Evolutionary conservation across 2,888 invertebrate species (phyloP), one percentile per base, ranked within the genome.

Genomic region (Andrena praecox): DNA sequence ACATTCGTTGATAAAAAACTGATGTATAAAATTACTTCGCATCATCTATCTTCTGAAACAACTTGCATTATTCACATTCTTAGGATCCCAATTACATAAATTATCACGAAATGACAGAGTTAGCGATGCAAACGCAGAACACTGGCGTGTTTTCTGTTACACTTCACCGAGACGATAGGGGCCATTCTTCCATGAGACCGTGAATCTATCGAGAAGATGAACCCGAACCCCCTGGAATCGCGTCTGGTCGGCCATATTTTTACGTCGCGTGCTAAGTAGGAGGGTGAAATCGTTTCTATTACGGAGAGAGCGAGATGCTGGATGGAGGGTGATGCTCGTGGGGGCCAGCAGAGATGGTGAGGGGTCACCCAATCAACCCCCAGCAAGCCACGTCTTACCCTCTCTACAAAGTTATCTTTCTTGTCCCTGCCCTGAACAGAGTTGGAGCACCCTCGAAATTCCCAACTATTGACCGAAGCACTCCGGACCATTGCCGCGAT

Each of bases 281-380:
- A 74, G 67, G 77, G 87, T 90, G 90, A 92, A 91, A 92, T 91
- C 89, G 89, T 92, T 93, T 92, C 91, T 92, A 90, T 91, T 90
- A 88, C 87, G 80, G 81, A 80, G 88, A 71, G 80, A 81, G 86
- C 81, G 85, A 86, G 88, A 90, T 85, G 89, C 87, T 87, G 86
- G 88, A 88, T 85, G 86, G 86, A 89, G 88, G 86, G 90, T 87
- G 89, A 89, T 83, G 88, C 31, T 83, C 71, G 87, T 80, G 66
- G 48, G 42, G 62, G 84, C 80, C 62, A 79, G 80, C 81, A 71
- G 72, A 74, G 78, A 80, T 85, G 83, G 85, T 71, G 90, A 92
- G 91, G 92, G 93, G 91, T 89, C 91, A 90, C 92, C 94, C 94
- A 93, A 94, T 94, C 94, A 92, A 93, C 92, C 94, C 93, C 91